phyloP scores from a whole-genome alignment of 1,140 invertebrate species.

The Drosophila paulistorum region DNA sequence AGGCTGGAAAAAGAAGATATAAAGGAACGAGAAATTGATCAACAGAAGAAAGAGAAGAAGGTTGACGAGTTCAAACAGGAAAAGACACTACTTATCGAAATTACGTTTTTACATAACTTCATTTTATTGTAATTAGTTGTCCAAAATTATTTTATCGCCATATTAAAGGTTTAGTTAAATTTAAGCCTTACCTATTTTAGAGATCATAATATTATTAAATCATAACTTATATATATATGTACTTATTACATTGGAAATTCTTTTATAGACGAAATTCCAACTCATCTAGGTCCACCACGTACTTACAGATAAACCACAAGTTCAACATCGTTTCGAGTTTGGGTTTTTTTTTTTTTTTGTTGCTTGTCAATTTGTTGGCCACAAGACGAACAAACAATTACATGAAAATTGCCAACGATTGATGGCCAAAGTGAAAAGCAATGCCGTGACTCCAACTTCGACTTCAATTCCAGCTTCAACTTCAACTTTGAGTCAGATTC shows the following conservation, averaged over 20 bases:
- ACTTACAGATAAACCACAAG: not conserved
- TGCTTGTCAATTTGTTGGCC: slow-evolving; percentile 60
- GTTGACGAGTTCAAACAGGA: too few species aligned
- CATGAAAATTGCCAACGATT: slow-evolving; percentile 78
- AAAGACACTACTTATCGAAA: too few species aligned
- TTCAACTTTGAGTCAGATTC: slow-evolving; percentile 24
- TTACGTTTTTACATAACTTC: too few species aligned
- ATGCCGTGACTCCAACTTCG: slow-evolving; percentile 58
- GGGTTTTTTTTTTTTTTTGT: slow-evolving; percentile 6
- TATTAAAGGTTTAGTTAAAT: too few species aligned
- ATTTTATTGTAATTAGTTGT: too few species aligned
- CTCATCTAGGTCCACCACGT: not conserved
- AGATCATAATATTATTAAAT: too few species aligned
- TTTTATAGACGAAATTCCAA: not conserved
- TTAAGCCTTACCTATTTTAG: too few species aligned
- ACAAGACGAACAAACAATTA: slow-evolving; percentile 71
- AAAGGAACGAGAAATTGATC: too few species aligned
- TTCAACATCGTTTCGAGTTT: slow-evolving; percentile 6
- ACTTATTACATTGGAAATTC: not conserved
- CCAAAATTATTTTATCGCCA: too few species aligned
- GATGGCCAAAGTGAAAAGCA: slow-evolving; percentile 64
- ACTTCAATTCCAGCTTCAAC: slow-evolving; percentile 67
- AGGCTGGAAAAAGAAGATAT: too few species aligned
- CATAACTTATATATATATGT: too few species aligned
- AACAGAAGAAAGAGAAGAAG: too few species aligned